A percentile compares a stretch with the other conserved stretches of the same genome.
These are phyloP conservation scores for Megaleporinus macrocephalus DNA, from an alignment of 2,113 vertebrate genomes.

Conservation along the genomic window DNA sequence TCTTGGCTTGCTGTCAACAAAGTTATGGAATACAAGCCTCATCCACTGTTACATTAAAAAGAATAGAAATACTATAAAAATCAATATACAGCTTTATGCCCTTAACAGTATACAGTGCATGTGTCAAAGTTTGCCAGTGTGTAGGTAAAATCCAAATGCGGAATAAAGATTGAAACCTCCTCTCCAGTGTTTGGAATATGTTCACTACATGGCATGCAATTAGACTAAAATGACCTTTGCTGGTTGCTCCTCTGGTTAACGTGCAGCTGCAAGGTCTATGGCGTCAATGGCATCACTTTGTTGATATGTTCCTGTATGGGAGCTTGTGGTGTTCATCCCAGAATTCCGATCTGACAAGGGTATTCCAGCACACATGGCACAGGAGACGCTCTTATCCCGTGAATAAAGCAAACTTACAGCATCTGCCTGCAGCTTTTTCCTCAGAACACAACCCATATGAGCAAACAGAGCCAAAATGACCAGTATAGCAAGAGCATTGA, in stretches of 20 bases:
- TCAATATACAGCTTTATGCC: no score
- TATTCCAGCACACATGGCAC: constrained; percentile 32
- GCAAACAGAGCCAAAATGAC: constrained; percentile 12
- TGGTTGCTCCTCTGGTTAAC: background rate
- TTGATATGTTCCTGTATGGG: constrained; percentile 34
- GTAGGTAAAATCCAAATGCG: no score
- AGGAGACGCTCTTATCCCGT: constrained; percentile 12
- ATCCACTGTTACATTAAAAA: no score
- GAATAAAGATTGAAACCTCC: no score
- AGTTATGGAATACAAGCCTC: no score
- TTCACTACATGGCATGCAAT: background rate
- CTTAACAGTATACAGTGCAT: no score
- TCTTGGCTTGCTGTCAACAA: no score
- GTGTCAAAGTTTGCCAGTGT: no score
- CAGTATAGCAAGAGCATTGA: constrained; percentile 19
- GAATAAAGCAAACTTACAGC: constrained; percentile 24
- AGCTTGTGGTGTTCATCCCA: constrained; percentile 20
- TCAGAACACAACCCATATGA: background rate
- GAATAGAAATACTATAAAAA: no score
- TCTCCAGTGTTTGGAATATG: no score
- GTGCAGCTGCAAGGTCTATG: constrained; percentile 33
- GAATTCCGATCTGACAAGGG: constrained; percentile 29
- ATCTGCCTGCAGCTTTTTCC: constrained; percentile 10
- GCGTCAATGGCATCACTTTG: constrained; percentile 35
- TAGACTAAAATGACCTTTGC: background rate